These are phyloP conservation scores for Vulpes lagopus DNA, from an alignment of 2,113 vertebrate species.

Conservation along the genomic window DNA sequence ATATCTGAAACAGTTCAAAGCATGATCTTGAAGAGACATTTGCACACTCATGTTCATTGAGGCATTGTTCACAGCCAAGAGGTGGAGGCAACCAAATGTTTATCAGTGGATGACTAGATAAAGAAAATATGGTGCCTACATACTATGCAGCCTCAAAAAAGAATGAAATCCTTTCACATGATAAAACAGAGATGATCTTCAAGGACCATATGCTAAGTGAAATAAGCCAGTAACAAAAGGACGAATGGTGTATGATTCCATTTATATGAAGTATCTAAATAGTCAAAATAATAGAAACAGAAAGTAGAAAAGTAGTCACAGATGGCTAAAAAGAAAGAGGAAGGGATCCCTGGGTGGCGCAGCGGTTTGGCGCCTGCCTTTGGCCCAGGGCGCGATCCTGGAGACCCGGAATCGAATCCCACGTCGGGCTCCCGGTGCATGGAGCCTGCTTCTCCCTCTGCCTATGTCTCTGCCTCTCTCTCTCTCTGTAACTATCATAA, in stretches of 20 bases:
- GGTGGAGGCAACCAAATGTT: neutral
- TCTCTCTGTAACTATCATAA: no score
- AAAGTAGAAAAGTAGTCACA: neutral
- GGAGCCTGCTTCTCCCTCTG: no score
- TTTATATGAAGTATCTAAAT: neutral
- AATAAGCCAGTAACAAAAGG: neutral
- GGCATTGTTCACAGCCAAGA: neutral
- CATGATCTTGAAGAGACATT: neutral
- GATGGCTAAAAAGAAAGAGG: fast-evolving
- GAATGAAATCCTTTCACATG: neutral
- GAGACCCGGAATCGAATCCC: no score
- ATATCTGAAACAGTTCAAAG: neutral
- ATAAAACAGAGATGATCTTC: neutral
- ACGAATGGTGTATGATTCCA: neutral
- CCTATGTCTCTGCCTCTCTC: no score
- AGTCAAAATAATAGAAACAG: neutral
- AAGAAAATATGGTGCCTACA: neutral
- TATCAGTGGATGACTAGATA: neutral
- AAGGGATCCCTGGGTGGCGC: no score
- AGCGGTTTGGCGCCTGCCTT: no score
- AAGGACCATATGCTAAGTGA: neutral
- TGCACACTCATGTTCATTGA: neutral
- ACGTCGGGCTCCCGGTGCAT: no score
- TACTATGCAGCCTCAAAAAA: neutral
- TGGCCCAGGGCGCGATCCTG: no score